phyloP scores from a whole-genome alignment of 1,140 invertebrate species.

The Cylas formicarius region DNA sequence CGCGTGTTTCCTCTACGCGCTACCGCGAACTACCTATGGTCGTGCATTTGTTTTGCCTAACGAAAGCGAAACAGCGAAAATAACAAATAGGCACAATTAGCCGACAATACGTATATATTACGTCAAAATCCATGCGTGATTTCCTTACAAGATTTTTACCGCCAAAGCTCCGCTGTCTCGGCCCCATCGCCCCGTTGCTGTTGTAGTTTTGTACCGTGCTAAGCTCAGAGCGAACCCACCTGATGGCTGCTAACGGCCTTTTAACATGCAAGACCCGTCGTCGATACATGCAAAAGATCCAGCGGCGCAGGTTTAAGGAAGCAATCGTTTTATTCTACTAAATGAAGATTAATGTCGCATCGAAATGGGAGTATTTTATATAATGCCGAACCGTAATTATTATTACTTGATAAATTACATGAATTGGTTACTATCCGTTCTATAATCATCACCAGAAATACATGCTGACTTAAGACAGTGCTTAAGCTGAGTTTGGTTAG shows the following conservation, averaged over 20 bases:
- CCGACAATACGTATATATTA: conserved; percentile 17
- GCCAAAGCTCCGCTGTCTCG: conserved; percentile 20
- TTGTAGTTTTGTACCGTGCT: conserved; percentile 27
- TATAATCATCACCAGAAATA: too few relatives aligned
- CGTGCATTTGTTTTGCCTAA: too few relatives aligned
- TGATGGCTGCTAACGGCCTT: conserved; percentile 34
- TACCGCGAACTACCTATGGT: too few relatives aligned
- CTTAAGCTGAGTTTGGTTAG: too few relatives aligned
- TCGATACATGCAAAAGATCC: conserved; percentile 23
- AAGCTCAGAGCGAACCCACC: conserved; percentile 35
- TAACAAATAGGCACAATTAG: conserved; percentile 18
- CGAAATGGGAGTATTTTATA: too few relatives aligned
- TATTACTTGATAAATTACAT: too few relatives aligned
- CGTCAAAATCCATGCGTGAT: conserved; percentile 20
- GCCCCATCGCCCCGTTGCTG: conserved; percentile 15
- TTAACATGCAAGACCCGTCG: conserved; percentile 34
- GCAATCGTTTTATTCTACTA: too few relatives aligned
- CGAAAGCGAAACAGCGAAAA: conserved; percentile 7
- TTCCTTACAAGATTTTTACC: conserved; percentile 31
- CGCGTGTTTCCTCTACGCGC: too few relatives aligned
- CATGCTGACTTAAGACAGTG: too few relatives aligned
- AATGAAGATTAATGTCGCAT: too few relatives aligned
- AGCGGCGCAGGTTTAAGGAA: conserved; percentile 8
- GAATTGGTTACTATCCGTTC: too few relatives aligned
- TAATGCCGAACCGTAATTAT: too few relatives aligned